Evolutionary conservation across 1,140 invertebrate species (phyloP).

Genomic region (Nebria ingens): DNA sequence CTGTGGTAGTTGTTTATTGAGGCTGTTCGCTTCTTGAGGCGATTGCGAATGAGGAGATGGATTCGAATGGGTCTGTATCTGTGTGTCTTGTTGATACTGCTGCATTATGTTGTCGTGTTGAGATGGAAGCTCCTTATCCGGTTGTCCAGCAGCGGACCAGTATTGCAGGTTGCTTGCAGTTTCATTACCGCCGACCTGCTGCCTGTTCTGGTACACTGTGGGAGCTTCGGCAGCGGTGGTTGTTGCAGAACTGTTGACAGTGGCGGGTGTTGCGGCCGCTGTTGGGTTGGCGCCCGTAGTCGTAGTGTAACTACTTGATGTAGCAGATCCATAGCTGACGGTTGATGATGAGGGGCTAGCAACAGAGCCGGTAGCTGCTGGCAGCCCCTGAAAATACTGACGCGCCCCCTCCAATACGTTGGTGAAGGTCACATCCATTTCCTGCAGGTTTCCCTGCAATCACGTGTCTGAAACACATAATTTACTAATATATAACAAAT

Average conservation of each 20-base stretch:
- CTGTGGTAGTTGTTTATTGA: slow-evolving; percentile 10
- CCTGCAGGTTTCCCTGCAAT: slow-evolving; percentile 32
- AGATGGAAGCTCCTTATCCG: background rate
- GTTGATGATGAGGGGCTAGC: slow-evolving; percentile 27
- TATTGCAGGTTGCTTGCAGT: background rate
- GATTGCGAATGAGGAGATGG: background rate
- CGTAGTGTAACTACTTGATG: background rate
- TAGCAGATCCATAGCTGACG: slow-evolving; percentile 1
- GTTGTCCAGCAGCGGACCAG: background rate
- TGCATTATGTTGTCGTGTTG: background rate
- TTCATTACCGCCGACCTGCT: too few relatives aligned
- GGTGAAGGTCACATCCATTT: slow-evolving; percentile 65
- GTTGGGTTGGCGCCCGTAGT: slow-evolving; percentile 12
- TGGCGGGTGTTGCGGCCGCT: slow-evolving; percentile 14
- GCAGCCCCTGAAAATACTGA: slow-evolving; percentile 67
- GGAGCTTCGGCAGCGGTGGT: slow-evolving; percentile 5
- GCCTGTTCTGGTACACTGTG: slow-evolving; percentile 10
- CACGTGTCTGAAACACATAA: slow-evolving; percentile 9
- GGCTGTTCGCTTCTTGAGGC: background rate
- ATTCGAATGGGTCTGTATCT: background rate
- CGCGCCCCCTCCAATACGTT: slow-evolving; percentile 69
- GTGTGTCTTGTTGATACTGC: background rate
- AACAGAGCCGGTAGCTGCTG: slow-evolving; percentile 43
- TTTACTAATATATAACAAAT: too few relatives aligned
- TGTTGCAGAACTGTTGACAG: slow-evolving; percentile 16